A percentile compares a stretch with the other conserved stretches of the same genome.
These are phyloP conservation scores for Cinclus mexicanus DNA, from an alignment of 2,113 vertebrate genomes.

Conservation along the genomic window DNA sequence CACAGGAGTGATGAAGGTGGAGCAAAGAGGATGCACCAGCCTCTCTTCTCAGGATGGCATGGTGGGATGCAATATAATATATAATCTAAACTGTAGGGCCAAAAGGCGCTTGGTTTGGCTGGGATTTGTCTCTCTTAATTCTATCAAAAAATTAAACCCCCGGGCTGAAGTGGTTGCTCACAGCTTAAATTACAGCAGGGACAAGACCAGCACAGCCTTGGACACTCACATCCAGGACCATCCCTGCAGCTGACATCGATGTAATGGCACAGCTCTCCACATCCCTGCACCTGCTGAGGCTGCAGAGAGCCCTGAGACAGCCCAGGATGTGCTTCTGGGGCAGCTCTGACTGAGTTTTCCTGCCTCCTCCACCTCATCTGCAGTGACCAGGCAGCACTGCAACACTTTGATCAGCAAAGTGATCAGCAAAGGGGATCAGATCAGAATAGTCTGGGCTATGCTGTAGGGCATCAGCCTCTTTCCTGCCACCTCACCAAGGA, in stretches of 20 bases:
- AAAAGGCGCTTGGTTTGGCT: background rate
- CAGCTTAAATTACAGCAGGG: accelerated
- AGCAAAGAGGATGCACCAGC: background rate
- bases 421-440: background rate
- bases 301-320: background rate
- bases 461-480: background rate
- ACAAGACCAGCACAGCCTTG: background rate
- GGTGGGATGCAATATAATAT: accelerated
- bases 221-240: background rate
- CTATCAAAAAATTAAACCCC: background rate
- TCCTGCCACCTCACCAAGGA: background rate
- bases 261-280: background rate
- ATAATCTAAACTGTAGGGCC: background rate
- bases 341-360: background rate
- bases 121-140: background rate
- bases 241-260: accelerated
- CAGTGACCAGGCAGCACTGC: accelerated
- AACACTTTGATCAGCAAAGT: accelerated
- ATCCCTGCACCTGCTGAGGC: background rate
- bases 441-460: accelerated
- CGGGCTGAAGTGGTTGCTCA: background rate
- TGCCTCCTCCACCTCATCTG: too few species aligned
- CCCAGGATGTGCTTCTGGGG: background rate
- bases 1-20: background rate
- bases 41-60: background rate